These are phyloP conservation scores for Drosophila lini DNA, from an alignment of 1,140 invertebrate species.

Conservation along the genomic window DNA sequence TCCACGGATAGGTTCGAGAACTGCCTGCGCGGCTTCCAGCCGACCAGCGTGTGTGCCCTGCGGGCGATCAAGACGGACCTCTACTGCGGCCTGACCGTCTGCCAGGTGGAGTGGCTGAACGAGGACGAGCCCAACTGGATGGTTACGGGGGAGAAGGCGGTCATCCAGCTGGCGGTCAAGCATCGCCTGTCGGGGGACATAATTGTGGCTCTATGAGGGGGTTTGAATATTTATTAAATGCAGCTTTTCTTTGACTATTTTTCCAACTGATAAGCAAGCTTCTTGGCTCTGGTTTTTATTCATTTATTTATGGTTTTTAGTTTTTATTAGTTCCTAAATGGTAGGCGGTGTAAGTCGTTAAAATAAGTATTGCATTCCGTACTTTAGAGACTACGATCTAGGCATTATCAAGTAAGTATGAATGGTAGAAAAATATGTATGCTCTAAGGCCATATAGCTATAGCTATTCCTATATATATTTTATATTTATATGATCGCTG, in stretches of 20 bases:
- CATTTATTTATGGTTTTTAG: slow-evolving; percentile 8
- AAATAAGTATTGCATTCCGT: slow-evolving; percentile 70
- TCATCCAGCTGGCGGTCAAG: slow-evolving; percentile 71
- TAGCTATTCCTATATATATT: slow-evolving; percentile 43
- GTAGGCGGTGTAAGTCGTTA: slow-evolving; percentile 68
- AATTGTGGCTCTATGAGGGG: neutral
- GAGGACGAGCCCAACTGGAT: slow-evolving; percentile 90
- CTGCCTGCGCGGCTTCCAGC: slow-evolving; percentile 92
- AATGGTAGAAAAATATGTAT: slow-evolving; percentile 81
- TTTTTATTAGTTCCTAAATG: slow-evolving; percentile 57
- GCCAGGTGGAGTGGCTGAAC: slow-evolving; percentile 86
- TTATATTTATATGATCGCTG: slow-evolving; percentile 50
- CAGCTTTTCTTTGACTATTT: neutral
- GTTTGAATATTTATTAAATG: neutral
- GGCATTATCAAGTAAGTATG: slow-evolving; percentile 70
- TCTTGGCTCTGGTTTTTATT: neutral
- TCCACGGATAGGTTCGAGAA: slow-evolving; percentile 88
- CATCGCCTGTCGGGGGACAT: slow-evolving; percentile 34
- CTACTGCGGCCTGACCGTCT: slow-evolving; percentile 90
- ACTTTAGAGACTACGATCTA: slow-evolving; percentile 66
- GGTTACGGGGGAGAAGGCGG: slow-evolving; percentile 92
- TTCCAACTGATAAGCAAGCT: neutral
- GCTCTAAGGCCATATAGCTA: slow-evolving; percentile 71
- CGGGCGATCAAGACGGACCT: slow-evolving; percentile 96
- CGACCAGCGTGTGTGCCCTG: slow-evolving; percentile 91